phyloP scores from a whole-genome alignment of 2,888 invertebrate species.

The Diploptera punctata region DNA sequence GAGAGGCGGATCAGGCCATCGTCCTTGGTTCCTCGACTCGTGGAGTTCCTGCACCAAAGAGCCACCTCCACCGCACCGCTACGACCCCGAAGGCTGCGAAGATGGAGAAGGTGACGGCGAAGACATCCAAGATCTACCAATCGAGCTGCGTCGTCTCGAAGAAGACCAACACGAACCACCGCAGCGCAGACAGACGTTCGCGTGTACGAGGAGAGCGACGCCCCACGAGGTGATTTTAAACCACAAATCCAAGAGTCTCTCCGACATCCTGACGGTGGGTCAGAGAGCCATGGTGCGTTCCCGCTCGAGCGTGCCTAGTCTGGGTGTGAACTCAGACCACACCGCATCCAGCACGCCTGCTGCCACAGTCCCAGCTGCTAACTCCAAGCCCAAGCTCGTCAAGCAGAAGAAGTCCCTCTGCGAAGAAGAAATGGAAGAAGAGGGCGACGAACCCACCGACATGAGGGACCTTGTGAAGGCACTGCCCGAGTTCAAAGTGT shows the following conservation, averaged over 20 bases:
- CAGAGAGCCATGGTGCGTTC: constrained; percentile 75
- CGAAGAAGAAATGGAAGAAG: constrained; percentile 62
- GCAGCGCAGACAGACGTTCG: constrained; percentile 62
- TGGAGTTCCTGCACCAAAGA: constrained; percentile 67
- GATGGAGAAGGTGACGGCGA: constrained; percentile 62
- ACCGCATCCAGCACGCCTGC: constrained; percentile 46
- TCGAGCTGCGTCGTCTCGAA: constrained; percentile 83
- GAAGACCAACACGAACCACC: constrained; percentile 56
- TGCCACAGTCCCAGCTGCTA: constrained; percentile 27
- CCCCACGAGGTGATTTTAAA: constrained; percentile 53
- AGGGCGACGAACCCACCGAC: constrained; percentile 69
- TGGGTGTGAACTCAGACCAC: constrained; percentile 53
- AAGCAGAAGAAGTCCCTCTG: constrained; percentile 88
- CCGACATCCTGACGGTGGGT: constrained; percentile 80
- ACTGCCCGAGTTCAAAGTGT: constrained; percentile 56
- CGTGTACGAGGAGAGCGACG: constrained; percentile 53
- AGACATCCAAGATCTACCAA: constrained; percentile 79
- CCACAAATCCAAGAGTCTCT: constrained; percentile 83
- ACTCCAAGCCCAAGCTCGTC: constrained; percentile 71
- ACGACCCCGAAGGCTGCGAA: constrained; percentile 64
- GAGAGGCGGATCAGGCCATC: constrained; percentile 62
- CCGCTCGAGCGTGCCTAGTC: constrained; percentile 76
- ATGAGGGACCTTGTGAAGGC: constrained; percentile 70
- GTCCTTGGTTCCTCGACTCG: constrained; percentile 81
- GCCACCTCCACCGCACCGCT: constrained; percentile 53